Evolutionary conservation across 2,888 invertebrate genomes (phyloP).

Genomic region (Steromphala cineraria): DNA sequence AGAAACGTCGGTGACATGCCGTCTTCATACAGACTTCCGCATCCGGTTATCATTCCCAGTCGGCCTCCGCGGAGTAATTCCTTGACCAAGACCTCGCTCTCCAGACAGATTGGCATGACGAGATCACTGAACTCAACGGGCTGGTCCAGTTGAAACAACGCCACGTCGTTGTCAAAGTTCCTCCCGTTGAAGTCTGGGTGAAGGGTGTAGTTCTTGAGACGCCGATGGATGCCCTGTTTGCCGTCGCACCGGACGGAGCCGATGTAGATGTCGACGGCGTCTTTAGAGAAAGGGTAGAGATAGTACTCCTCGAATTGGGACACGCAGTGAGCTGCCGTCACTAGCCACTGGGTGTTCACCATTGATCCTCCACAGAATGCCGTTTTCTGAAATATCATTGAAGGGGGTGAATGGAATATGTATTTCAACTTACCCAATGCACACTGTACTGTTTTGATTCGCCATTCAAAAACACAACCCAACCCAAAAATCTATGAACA

Average conservation of each 20-base stretch:
- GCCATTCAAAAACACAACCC: too few relatives aligned
- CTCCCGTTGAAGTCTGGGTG: constrained; percentile 43
- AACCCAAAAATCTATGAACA: too few relatives aligned
- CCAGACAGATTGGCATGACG: constrained; percentile 53
- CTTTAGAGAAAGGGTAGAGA: constrained; percentile 38
- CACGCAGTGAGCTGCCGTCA: constrained; percentile 59
- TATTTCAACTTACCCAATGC: too few relatives aligned
- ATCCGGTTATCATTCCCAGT: constrained; percentile 46
- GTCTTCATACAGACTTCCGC: constrained; percentile 34
- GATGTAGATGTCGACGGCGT: constrained; percentile 38
- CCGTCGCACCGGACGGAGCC: constrained; percentile 47
- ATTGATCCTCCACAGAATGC: constrained; percentile 57
- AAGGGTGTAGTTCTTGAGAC: constrained; percentile 37
- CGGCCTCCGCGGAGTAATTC: constrained; percentile 38
- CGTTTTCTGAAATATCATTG: constrained; percentile 29
- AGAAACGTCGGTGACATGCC: constrained; percentile 32
- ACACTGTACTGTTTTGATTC: too few relatives aligned
- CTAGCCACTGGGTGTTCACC: constrained; percentile 45
- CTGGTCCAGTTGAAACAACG: constrained; percentile 50
- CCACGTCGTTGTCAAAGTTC: constrained; percentile 52
- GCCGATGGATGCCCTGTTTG: constrained; percentile 33
- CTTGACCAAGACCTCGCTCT: constrained; percentile 35
- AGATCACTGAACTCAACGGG: constrained; percentile 42
- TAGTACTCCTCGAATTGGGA: constrained; percentile 36
- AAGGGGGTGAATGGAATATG: neutral